phyloP scores from a whole-genome alignment of 2,113 vertebrate species.

The Dasyprocta punctata region DNA sequence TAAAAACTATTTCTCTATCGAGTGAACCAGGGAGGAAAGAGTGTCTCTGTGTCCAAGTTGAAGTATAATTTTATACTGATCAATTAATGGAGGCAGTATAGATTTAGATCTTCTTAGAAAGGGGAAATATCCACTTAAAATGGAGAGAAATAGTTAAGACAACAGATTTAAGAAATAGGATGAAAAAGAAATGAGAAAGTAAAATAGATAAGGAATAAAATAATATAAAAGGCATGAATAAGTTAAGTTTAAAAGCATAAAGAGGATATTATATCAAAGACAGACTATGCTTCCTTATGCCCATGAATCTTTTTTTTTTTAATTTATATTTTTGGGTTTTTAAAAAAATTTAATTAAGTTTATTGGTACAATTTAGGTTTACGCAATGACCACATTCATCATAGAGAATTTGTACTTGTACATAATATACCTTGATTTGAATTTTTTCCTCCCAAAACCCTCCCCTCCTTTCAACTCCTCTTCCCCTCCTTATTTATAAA shows the following conservation, averaged over 20 bases:
- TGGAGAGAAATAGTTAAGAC: background rate
- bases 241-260: slow-evolving; percentile 26
- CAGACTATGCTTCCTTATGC: slow-evolving; percentile 25
- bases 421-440: background rate
- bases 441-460: background rate
- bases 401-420: background rate
- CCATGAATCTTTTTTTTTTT: background rate
- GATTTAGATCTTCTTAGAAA: slow-evolving; percentile 7
- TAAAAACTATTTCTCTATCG: slow-evolving; percentile 6
- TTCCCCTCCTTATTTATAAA: background rate
- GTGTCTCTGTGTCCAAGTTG: background rate
- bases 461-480: background rate
- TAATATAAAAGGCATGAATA: slow-evolving; percentile 31
- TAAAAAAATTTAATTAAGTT: background rate
- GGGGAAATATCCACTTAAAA: background rate
- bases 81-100: background rate
- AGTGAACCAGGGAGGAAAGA: background rate
- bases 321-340: background rate
- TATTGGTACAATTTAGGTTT: background rate
- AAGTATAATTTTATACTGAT: slow-evolving; percentile 27
- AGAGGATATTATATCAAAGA: background rate
- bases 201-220: slow-evolving; percentile 15
- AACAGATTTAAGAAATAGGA: slow-evolving; percentile 25
- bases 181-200: slow-evolving; percentile 23
- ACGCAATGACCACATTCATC: background rate